Percentiles rank a stretch among this genome's conserved stretches.
These are phyloP conservation scores for Ammospiza caudacuta DNA, from an alignment of 2,113 vertebrate species.

Conservation along the genomic window DNA sequence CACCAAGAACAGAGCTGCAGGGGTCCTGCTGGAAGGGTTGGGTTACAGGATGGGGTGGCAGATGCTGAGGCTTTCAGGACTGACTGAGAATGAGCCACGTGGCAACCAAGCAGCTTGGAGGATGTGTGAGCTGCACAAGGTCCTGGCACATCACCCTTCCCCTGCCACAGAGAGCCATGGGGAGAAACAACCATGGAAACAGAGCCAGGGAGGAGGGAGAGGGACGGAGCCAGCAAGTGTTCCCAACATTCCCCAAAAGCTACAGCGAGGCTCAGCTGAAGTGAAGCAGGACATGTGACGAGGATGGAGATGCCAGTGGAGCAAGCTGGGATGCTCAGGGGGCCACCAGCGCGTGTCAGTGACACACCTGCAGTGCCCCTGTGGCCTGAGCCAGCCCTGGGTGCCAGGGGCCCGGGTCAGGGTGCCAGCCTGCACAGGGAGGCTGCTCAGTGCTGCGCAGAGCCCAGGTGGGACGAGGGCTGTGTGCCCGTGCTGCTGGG, in stretches of 20 bases:
- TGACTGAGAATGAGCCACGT: not conserved
- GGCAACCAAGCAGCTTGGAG: not conserved
- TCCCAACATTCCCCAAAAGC: not conserved
- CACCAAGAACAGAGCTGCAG: not conserved
- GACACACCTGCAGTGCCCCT: not conserved
- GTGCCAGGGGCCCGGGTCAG: not conserved
- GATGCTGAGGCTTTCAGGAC: not conserved
- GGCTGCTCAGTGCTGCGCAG: not conserved
- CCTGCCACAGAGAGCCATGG: fast-evolving
- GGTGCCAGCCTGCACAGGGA: not conserved
- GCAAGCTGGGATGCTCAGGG: fast-evolving
- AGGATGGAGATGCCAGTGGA: not conserved
- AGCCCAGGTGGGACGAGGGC: not conserved
- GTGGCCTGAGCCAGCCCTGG: not conserved
- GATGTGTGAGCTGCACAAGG: fast-evolving
- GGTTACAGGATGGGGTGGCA: not conserved
- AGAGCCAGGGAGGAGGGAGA: not conserved
- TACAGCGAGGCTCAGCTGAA: not conserved
- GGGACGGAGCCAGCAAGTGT: not conserved
- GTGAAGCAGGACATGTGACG: not conserved
- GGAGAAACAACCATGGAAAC: not conserved
- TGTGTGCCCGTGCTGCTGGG: fast-evolving
- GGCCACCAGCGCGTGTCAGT: fast-evolving
- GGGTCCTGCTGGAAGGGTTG: not conserved
- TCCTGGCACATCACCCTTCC: not conserved